phyloP scores from a whole-genome alignment of 2,113 vertebrate genomes.

The Oncorhynchus clarkii region DNA sequence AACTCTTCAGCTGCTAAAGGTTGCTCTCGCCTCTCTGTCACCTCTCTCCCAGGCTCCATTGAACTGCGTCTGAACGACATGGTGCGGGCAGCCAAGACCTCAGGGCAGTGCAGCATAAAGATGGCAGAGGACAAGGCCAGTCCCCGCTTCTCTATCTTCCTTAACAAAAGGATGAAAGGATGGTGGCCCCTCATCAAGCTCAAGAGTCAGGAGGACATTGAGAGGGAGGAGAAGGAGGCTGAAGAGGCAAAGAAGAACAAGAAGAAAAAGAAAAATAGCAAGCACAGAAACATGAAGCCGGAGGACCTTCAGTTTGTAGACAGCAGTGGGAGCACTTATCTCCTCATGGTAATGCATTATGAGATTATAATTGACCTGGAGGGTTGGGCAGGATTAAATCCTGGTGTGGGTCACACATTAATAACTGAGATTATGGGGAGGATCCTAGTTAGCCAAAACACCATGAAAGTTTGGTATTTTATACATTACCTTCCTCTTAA shows the following conservation, averaged over 20 bases:
- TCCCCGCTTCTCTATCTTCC: constrained; percentile 86
- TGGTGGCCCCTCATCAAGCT: constrained; percentile 91
- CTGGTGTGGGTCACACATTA: too few species aligned
- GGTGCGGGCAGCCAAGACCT: constrained; percentile 80
- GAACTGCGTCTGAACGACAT: constrained; percentile 87
- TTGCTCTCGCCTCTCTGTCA: neutral
- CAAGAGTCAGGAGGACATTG: constrained; percentile 79
- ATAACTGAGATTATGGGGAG: too few species aligned
- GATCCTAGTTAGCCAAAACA: too few species aligned
- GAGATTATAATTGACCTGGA: neutral
- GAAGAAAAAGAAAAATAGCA: constrained; percentile 68
- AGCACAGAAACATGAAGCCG: constrained; percentile 64
- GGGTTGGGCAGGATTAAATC: too few species aligned
- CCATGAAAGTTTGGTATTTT: too few species aligned
- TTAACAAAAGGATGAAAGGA: constrained; percentile 84
- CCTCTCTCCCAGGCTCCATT: constrained; percentile 74
- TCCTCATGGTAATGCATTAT: constrained; percentile 78
- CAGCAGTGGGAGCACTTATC: constrained; percentile 74
- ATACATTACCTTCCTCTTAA: neutral
- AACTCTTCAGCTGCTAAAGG: too few species aligned
- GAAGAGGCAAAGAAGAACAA: constrained; percentile 67
- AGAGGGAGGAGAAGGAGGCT: constrained; percentile 75
- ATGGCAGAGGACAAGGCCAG: constrained; percentile 81
- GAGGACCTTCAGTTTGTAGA: constrained; percentile 85
- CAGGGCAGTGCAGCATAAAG: constrained; percentile 78